Percentiles rank a stretch among this genome's conserved stretches.
phyloP scores from a whole-genome alignment of 2,797 vertebrate genomes.

The Syngnathus acus region DNA sequence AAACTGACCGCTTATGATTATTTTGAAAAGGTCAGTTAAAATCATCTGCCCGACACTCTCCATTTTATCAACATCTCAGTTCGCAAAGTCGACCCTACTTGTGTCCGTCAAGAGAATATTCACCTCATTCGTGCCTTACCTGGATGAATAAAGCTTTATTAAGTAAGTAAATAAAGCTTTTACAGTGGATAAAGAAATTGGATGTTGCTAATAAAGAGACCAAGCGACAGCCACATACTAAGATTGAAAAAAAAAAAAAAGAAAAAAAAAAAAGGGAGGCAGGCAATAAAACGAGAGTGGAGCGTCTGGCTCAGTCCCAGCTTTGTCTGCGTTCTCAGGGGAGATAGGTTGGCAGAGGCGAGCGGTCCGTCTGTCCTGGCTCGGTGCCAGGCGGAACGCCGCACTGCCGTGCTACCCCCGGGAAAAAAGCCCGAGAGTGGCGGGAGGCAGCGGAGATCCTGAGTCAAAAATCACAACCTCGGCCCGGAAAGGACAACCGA shows the following conservation, averaged over 20 bases:
- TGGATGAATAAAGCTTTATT: too few species aligned
- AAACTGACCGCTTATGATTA: too few species aligned
- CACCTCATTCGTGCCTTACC: too few species aligned
- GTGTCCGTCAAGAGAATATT: too few species aligned
- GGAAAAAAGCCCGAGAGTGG: slow-evolving; percentile 54
- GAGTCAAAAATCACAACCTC: not conserved
- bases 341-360: slow-evolving; percentile 61
- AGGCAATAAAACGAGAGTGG: slow-evolving; percentile 35
- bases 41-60: too few species aligned
- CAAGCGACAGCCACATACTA: not conserved
- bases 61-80: not conserved
- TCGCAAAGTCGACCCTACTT: too few species aligned
- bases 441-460: not conserved
- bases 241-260: not conserved
- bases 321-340: slow-evolving; percentile 70
- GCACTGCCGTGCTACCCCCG: slow-evolving; percentile 43
- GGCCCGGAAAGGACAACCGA: slow-evolving; percentile 32
- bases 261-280: slow-evolving; percentile 12
- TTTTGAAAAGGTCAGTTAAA: too few species aligned
- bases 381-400: slow-evolving; percentile 63
- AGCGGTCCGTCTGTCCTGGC: slow-evolving; percentile 63
- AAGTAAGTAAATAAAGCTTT: not conserved
- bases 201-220: slow-evolving; percentile 6
- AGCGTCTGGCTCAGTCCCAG: slow-evolving; percentile 65
- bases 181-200: slow-evolving; percentile 7